phyloP scores from a whole-genome alignment of 1,140 invertebrate species.

The Drosophila truncata region DNA sequence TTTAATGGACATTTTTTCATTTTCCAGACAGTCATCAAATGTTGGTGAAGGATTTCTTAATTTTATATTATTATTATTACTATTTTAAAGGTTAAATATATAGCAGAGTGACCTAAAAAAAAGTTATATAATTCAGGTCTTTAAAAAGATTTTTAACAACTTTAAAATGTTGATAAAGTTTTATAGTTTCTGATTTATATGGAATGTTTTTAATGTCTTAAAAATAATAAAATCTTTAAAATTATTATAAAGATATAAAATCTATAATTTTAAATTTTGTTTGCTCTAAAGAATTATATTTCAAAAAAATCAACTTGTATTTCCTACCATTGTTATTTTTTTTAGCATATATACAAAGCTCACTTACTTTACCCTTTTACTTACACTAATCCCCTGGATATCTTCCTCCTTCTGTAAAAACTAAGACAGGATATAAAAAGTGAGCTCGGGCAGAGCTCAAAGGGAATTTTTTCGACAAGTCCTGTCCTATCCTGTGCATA shows the following conservation, averaged over 20 bases:
- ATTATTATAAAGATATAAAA: no score
- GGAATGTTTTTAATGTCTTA: no score
- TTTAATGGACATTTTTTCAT: not conserved
- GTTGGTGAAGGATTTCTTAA: not conserved
- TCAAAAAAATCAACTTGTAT: not conserved
- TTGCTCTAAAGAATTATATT: not conserved
- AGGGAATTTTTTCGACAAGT: conserved; percentile 44
- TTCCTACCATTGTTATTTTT: not conserved
- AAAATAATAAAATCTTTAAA: no score
- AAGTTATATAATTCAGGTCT: no score
- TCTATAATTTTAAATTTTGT: not conserved
- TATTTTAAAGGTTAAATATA: not conserved
- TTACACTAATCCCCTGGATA: conserved; percentile 1
- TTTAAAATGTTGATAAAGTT: no score
- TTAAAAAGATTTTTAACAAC: no score
- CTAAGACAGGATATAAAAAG: not conserved
- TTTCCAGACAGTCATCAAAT: not conserved
- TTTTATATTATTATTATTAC: not conserved
- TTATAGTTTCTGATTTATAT: no score
- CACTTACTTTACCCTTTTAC: not conserved
- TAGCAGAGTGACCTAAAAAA: not conserved
- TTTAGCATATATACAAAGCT: no score
- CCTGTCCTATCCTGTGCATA: conserved; percentile 27
- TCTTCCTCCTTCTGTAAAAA: not conserved
- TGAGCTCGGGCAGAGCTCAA: conserved; percentile 25